Evolutionary conservation across 1,140 invertebrate species (phyloP).

Genomic region (Pemphigus obesinymphae): DNA sequence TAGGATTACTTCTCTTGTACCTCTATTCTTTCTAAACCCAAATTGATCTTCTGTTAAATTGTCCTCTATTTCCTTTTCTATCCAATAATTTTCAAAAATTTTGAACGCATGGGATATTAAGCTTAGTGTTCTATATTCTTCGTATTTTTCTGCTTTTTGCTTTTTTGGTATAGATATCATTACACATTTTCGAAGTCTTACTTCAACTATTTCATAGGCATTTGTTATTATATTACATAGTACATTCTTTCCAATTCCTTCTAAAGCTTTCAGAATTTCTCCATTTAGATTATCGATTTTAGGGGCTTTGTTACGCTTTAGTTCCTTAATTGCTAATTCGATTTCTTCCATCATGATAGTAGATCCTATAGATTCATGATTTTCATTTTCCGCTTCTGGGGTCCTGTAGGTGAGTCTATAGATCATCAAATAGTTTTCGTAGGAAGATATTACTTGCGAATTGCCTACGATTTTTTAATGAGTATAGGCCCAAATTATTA

Average conservation of each 20-base stretch:
- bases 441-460: no score
- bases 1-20: neutral
- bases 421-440: no score
- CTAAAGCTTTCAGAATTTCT: neutral
- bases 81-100: neutral
- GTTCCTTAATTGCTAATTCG: no score
- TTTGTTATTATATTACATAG: no score
- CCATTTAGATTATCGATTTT: no score
- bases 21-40: no score
- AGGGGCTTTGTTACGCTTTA: no score
- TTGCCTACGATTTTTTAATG: no score
- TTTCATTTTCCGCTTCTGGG: neutral
- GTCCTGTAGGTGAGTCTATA: no score
- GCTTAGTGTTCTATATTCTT: neutral
- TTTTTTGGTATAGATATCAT: neutral
- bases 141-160: neutral
- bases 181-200: slow-evolving; percentile 1
- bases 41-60: no score
- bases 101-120: no score
- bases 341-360: neutral
- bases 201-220: neutral
- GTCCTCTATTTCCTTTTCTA: neutral
- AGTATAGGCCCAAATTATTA: no score
- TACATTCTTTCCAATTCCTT: neutral
- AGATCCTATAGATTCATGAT: neutral